Conservation (phyloP, 2,888 invertebrate genomes). For the Cryptophagus acutangulus region DNA sequence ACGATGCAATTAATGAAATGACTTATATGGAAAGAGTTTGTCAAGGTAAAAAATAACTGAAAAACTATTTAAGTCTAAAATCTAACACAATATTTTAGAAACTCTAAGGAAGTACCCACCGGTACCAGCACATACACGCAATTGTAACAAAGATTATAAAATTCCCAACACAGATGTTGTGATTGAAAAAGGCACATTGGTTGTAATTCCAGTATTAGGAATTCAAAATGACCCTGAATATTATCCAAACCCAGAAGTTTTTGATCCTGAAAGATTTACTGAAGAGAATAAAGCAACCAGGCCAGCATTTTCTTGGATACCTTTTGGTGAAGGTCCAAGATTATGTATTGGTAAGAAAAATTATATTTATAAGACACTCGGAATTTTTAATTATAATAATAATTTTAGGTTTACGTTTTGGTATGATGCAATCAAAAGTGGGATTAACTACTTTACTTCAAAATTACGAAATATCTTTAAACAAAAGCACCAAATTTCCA, state of each 20-base stretch:
- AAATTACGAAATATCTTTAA: constrained; percentile 2
- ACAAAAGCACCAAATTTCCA: not conserved
- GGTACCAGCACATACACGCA: constrained; percentile 5
- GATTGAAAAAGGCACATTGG: constrained; percentile 14
- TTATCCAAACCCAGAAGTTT: constrained; percentile 54
- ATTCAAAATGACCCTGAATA: constrained; percentile 20
- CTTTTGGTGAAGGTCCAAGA: constrained; percentile 55
- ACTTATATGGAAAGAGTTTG: constrained; percentile 44
- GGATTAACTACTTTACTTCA: constrained; percentile 4
- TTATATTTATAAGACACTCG: too few species aligned
- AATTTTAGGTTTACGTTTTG: constrained; percentile 8
- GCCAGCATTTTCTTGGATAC: constrained; percentile 53
- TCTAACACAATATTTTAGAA: too few species aligned
- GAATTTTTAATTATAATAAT: constrained; percentile 2
- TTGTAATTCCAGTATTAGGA: not conserved
- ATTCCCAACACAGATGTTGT: constrained; percentile 7
- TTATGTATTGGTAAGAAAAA: constrained; percentile 51
- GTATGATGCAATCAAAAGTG: constrained; percentile 7
- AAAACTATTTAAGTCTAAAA: not conserved
- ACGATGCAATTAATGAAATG: constrained; percentile 47
- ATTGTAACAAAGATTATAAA: constrained; percentile 13
- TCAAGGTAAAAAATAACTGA: constrained; percentile 9
- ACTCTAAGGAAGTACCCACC: too few species aligned
- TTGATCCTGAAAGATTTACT: constrained; percentile 57
- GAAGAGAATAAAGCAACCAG: constrained; percentile 50